Base-by-base conservation (phyloP, 2,113 vertebrate genomes). In the Aix galericulata region DNA sequence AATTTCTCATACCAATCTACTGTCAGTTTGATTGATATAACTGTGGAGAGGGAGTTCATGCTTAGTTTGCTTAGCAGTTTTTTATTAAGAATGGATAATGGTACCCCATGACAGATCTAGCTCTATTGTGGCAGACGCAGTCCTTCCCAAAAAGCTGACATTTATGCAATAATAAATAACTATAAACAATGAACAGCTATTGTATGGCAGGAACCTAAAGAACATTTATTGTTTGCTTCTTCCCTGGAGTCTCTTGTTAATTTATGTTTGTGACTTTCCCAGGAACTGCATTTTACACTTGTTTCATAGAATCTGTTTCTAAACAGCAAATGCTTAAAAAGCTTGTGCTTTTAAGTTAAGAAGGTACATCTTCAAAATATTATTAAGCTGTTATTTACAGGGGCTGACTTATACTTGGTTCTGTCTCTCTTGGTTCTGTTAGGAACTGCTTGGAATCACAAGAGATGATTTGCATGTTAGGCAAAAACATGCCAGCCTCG, bases 51-150 rank as follows among this genome's bases (percentile, higher is more conserved):
- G 52, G 86, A 92, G 52, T 89, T 93, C 91, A 94, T 75, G 88
- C 88, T 84, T 75, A 82, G 80, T 86, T 95, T 94, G 80, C 91
- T 90, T 83, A 67, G 80, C 80, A 81, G 68, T 92, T 80, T 77
- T 44, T 91, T 96, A 67, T 86, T 92, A 78, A 71, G 86, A 93
- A 86, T 34, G 72, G 64, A 55, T 92, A 94, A 79, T 62, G 12
- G 76, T 75, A 60, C 36, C 14, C 16, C 13, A 12, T 38, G 72
- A 78, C 64, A 96, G 76, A 46, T 56, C 60, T 36, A 48, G 23
- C 23, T 75, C 73, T 72, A 12, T 12, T 78, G 34, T 72, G 11
- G 38, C n/a, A 84, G 58, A 22, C 69, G 32, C 38, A 74, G 29
- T 53, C 58, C 34, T 56, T 88, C 60, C 53, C 42, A 23, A 86